phyloP scores from a whole-genome alignment of 2,797 vertebrate species.

The Sebastes taczanowskii region DNA sequence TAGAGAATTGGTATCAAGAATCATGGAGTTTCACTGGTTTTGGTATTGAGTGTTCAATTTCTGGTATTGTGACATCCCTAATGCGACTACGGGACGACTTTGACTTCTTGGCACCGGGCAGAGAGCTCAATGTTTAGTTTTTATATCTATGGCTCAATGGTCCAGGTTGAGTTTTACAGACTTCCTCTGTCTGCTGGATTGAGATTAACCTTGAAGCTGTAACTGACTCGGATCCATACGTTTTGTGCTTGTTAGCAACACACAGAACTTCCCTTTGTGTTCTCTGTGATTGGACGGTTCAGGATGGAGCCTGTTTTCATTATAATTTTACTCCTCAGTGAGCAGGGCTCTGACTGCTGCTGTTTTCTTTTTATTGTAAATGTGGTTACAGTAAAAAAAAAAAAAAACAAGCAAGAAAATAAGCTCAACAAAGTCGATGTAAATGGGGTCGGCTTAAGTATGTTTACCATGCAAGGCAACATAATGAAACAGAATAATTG shows the following conservation, averaged over 20 bases:
- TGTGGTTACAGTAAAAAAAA: background rate
- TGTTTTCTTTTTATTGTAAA: conserved; percentile 27
- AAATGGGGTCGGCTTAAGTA: background rate
- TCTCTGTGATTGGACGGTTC: conserved; percentile 8
- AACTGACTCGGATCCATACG: background rate
- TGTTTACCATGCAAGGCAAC: background rate
- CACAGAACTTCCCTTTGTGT: conserved; percentile 15
- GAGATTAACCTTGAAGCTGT: background rate
- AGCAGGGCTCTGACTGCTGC: conserved; percentile 26
- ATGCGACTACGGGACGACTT: background rate
- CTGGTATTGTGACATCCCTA: too few species aligned
- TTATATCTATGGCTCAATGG: background rate
- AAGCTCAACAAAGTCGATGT: background rate
- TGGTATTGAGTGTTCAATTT: too few species aligned
- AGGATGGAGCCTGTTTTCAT: conserved; percentile 42
- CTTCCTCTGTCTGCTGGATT: background rate
- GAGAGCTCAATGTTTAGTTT: background rate
- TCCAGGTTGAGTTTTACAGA: conserved; percentile 2
- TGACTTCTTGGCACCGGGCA: background rate
- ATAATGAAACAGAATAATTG: conserved; percentile 15
- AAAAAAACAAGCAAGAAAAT: background rate
- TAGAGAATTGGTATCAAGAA: too few species aligned
- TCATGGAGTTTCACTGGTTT: too few species aligned
- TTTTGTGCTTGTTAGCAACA: conserved; percentile 51
- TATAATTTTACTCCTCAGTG: conserved; percentile 61